Conservation (phyloP, 2,113 vertebrate species). For the Hippolais icterina region DNA sequence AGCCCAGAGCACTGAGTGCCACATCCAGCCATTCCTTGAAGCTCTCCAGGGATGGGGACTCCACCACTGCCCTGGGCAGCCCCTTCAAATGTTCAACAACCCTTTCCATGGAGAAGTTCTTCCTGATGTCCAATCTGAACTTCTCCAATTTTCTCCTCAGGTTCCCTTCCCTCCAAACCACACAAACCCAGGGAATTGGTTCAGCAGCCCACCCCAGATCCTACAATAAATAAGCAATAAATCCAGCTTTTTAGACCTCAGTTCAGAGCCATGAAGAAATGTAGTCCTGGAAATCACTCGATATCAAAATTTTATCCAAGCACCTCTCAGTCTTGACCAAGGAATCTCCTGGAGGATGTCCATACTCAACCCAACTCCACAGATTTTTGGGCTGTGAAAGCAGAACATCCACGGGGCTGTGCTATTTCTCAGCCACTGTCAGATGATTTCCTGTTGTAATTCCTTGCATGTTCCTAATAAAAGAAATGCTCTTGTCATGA, state of each 20-base stretch:
- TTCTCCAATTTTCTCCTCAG: background rate
- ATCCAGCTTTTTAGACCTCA: background rate
- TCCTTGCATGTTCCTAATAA: background rate
- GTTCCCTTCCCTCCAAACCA: background rate
- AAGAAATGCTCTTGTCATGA: background rate
- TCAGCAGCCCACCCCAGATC: background rate
- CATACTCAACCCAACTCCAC: background rate
- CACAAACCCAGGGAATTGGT: background rate
- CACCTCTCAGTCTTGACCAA: background rate
- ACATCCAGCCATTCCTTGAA: background rate
- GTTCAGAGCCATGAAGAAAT: background rate
- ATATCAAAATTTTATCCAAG: background rate
- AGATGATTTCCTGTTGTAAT: background rate
- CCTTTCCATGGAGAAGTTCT: background rate
- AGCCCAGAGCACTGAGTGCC: background rate
- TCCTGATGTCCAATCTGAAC: background rate
- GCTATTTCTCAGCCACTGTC: background rate
- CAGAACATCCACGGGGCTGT: background rate
- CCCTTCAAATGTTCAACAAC: background rate
- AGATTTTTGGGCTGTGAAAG: background rate
- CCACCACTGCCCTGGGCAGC: background rate
- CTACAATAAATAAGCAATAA: background rate
- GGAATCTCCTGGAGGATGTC: background rate
- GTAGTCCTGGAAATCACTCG: background rate
- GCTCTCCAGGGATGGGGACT: background rate